A percentile compares a stretch with the other conserved stretches of the same genome.
Evolutionary conservation across 1,140 invertebrate genomes (phyloP).

Genomic region (Grapholita molesta): DNA sequence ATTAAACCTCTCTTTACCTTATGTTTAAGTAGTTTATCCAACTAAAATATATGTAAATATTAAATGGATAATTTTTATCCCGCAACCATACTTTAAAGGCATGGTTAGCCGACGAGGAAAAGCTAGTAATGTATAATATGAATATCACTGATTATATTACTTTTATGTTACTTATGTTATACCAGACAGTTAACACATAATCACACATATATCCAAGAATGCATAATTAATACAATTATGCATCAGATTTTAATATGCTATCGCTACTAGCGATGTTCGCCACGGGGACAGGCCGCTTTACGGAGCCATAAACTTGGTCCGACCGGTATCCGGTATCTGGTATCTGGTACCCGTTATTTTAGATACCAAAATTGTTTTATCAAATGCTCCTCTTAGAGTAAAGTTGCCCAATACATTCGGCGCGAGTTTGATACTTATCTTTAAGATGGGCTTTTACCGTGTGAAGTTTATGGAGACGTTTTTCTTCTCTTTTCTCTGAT

Average conservation of each 20-base stretch:
- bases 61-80: no score
- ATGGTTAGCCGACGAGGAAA: no score
- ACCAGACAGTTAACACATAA: constrained; percentile 19
- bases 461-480: neutral
- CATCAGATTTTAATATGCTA: constrained; percentile 28
- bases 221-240: no score
- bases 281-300: constrained; percentile 54
- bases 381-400: neutral
- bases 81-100: no score
- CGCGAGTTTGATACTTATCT: neutral
- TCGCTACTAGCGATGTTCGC: constrained; percentile 40
- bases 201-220: neutral
- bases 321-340: constrained; percentile 48
- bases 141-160: no score
- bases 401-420: constrained; percentile 10
- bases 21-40: no score
- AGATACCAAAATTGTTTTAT: constrained; percentile 41
- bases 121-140: no score
- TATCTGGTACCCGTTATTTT: constrained; percentile 48
- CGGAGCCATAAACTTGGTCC: constrained; percentile 48
- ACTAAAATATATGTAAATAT: no score
- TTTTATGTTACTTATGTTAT: neutral
- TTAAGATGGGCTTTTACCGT: neutral
- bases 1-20: no score
- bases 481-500: neutral